These are phyloP conservation scores for Stegodyphus mimosarum DNA, from an alignment of 1,140 invertebrate species.

Conservation along the genomic window DNA sequence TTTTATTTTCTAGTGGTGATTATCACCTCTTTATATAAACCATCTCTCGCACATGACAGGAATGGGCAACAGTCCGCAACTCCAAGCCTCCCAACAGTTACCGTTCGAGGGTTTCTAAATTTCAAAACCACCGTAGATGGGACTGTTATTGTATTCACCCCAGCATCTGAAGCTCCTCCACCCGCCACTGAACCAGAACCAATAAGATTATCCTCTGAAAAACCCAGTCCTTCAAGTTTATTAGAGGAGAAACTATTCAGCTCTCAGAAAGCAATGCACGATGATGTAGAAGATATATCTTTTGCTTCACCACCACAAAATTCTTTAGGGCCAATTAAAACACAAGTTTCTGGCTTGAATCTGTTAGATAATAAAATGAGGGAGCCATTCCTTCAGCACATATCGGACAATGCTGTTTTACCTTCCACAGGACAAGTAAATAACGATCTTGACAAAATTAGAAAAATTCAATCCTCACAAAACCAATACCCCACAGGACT, in stretches of 20 bases:
- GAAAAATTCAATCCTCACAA: slow-evolving; percentile 21
- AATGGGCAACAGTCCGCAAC: slow-evolving; percentile 7
- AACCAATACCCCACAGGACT: slow-evolving; percentile 76
- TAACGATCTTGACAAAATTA: slow-evolving; percentile 32
- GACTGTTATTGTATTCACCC: slow-evolving; percentile 90
- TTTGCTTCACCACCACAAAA: slow-evolving; percentile 41
- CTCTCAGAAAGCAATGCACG: not conserved
- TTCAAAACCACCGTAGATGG: slow-evolving; percentile 90
- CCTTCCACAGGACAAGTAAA: slow-evolving; percentile 21
- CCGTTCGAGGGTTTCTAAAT: slow-evolving; percentile 88
- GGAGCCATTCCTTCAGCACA: slow-evolving; percentile 49
- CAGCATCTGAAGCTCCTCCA: slow-evolving; percentile 72
- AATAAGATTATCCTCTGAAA: not conserved
- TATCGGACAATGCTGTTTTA: slow-evolving; percentile 48
- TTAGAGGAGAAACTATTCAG: not conserved
- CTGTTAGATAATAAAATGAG: slow-evolving; percentile 38
- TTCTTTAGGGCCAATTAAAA: slow-evolving; percentile 34
- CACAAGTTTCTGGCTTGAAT: slow-evolving; percentile 11
- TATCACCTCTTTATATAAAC: not conserved
- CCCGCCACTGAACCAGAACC: not conserved
- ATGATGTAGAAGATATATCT: slow-evolving; percentile 38
- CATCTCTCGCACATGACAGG: not conserved
- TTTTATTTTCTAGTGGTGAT: slow-evolving; percentile 20
- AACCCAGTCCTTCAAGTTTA: not conserved
- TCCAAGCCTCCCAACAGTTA: slow-evolving; percentile 75